Percentiles rank a stretch among this genome's conserved stretches.
phyloP scores from a whole-genome alignment of 92 coral and sea anemone genomes.

The Montipora capitata region DNA sequence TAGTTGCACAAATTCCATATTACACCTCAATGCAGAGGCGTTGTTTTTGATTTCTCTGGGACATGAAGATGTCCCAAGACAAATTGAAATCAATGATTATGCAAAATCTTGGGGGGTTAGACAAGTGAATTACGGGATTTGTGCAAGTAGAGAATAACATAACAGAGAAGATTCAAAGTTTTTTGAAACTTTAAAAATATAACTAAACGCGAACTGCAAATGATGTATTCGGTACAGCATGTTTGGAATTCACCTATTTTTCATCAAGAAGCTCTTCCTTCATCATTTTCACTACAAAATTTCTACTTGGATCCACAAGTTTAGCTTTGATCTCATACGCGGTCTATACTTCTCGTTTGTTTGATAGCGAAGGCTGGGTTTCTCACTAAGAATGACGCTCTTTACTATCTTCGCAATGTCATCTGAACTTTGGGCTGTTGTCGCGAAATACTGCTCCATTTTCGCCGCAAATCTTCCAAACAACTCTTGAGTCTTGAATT shows the following conservation, averaged over 20 bases:
- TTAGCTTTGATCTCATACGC: constrained; percentile 52
- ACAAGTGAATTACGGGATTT: too few relatives aligned
- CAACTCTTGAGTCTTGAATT: not conserved
- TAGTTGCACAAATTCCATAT: too few relatives aligned
- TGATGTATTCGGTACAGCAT: too few relatives aligned
- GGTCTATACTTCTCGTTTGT: constrained; percentile 55
- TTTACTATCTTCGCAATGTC: constrained; percentile 73
- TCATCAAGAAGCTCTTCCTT: constrained; percentile 3
- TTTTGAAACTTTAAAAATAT: too few relatives aligned
- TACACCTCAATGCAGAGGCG: too few relatives aligned
- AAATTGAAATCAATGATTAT: too few relatives aligned
- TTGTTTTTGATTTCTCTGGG: too few relatives aligned
- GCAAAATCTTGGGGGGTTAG: too few relatives aligned
- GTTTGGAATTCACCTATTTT: not conserved
- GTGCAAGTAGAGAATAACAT: too few relatives aligned
- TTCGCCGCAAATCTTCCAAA: not conserved
- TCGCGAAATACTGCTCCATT: not conserved
- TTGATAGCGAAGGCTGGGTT: constrained; percentile 79
- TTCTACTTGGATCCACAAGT: constrained; percentile 61
- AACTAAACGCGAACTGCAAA: too few relatives aligned
- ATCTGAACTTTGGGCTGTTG: not conserved
- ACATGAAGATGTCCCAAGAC: too few relatives aligned
- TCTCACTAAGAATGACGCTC: constrained; percentile 71
- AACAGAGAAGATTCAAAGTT: too few relatives aligned
- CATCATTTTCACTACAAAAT: constrained; percentile 32